Evolutionary conservation across 1,140 invertebrate species (phyloP).

Genomic region (Druon quercuslanigerum): DNA sequence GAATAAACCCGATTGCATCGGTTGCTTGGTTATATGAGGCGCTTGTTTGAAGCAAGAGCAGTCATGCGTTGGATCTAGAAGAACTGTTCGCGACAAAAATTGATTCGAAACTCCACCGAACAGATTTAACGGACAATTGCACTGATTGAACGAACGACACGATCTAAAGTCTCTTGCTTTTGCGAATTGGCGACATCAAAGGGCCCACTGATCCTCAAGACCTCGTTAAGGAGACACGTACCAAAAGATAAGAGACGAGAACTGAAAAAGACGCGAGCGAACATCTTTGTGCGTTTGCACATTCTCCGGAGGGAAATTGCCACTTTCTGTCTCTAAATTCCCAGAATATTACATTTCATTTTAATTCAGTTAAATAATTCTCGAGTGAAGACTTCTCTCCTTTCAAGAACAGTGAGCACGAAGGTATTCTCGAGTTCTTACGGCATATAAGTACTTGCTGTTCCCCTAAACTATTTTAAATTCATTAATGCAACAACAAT

Average conservation of each 20-base stretch:
- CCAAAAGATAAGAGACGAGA: background rate
- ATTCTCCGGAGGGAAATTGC: background rate
- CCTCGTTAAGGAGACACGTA: slow-evolving; percentile 27
- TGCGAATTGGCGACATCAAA: slow-evolving; percentile 52
- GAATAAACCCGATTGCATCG: background rate
- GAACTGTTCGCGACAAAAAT: slow-evolving; percentile 47
- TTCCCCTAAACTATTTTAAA: no score
- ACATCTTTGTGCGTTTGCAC: slow-evolving; percentile 1
- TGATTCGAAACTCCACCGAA: slow-evolving; percentile 54
- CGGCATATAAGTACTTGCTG: no score
- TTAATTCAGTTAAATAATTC: background rate
- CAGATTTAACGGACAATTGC: slow-evolving; percentile 67
- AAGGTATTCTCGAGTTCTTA: no score
- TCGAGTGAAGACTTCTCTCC: background rate
- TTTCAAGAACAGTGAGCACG: no score
- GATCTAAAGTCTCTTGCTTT: slow-evolving; percentile 7
- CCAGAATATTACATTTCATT: background rate
- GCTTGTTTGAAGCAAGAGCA: slow-evolving; percentile 16
- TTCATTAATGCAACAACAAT: no score
- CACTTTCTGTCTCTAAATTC: background rate
- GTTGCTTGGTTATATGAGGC: background rate
- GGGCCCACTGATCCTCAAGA: slow-evolving; percentile 36
- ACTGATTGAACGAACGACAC: slow-evolving; percentile 57
- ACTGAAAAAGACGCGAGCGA: background rate
- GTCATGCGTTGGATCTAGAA: slow-evolving; percentile 26